Base-by-base conservation (phyloP, 2,888 invertebrate genomes). In the Leucania comma region DNA sequence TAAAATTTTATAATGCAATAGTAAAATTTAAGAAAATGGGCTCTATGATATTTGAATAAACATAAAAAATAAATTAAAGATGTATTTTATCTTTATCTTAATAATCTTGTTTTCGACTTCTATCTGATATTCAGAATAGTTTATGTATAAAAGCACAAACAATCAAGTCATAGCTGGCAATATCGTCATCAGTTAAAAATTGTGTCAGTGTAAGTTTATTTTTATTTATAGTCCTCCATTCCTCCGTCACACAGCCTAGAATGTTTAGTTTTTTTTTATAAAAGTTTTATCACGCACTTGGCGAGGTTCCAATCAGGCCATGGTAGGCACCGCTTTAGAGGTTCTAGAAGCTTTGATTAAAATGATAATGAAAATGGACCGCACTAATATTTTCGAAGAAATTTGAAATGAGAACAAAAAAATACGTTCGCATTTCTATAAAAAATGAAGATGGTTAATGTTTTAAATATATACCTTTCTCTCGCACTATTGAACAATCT, bases 301-400 rank as follows among this genome's bases (percentile, higher is more conserved):
- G 83, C 85, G 20, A 3, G 14, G 26, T 62, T 70, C 83, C 81
- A 83, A 80, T 58, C 32, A 67, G 83, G 80, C 59, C 83, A 74
- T 29, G 62, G 63, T 62, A 78, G 77, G 69, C 56, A 66, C 58
- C 51, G 46, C 51, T 70, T 46, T 24, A 22, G 51, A 82, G 65
- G 63, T 70, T 70, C 68, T 32, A 74, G 72, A 81, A 76, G 24
- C 51, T 65, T 26, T 59, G 58, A 77, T 81, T 63, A 61, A 60
- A 67, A 35, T 50, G 54, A 63, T 80, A 68, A 42, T 58, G 17
- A 60, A 75, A 56, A 62, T 53, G 12, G 51, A 51, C 2, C 35
- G 12, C 14, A 20, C 10, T n/a, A 46, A n/a, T 64, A 58, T 66
- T 68, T 60, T 32, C 17, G 48, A 17, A n/a, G 20, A 59, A 50